Percentiles rank a stretch among this genome's conserved stretches.
Evolutionary conservation across 1,140 invertebrate species (phyloP).

Genomic region (Diorhabda sublineata): DNA sequence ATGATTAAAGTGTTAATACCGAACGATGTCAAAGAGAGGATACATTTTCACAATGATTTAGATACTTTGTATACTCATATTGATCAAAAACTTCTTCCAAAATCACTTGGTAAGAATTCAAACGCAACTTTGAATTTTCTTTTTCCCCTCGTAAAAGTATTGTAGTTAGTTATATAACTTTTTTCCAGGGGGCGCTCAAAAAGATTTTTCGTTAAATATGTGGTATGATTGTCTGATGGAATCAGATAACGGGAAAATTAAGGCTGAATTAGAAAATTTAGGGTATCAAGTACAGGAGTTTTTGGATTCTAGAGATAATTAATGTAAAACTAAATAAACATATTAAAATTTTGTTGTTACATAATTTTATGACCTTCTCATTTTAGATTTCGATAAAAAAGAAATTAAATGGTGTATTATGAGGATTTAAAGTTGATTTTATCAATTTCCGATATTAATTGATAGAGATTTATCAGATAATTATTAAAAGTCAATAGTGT

Average conservation of each 20-base stretch:
- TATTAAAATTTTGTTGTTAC: too few relatives aligned
- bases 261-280: conserved; percentile 3
- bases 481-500: too few relatives aligned
- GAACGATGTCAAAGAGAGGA: conserved; percentile 60
- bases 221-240: background rate
- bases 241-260: background rate
- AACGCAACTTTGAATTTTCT: background rate
- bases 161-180: background rate
- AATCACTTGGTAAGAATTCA: conserved; percentile 35
- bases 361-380: too few relatives aligned
- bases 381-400: too few relatives aligned
- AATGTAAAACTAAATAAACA: background rate
- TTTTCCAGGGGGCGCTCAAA: background rate
- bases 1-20: conserved; percentile 73
- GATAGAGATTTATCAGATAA: too few relatives aligned
- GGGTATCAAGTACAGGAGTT: background rate
- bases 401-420: too few relatives aligned
- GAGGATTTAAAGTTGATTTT: too few relatives aligned
- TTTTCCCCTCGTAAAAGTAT: background rate
- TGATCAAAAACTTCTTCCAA: conserved; percentile 63
- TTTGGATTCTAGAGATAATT: background rate
- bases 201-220: background rate
- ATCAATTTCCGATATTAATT: too few relatives aligned
- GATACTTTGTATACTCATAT: conserved; percentile 73
- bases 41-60: conserved; percentile 71